Conservation (phyloP, 2,888 invertebrate species). For the Stenolophus ochropezus region DNA sequence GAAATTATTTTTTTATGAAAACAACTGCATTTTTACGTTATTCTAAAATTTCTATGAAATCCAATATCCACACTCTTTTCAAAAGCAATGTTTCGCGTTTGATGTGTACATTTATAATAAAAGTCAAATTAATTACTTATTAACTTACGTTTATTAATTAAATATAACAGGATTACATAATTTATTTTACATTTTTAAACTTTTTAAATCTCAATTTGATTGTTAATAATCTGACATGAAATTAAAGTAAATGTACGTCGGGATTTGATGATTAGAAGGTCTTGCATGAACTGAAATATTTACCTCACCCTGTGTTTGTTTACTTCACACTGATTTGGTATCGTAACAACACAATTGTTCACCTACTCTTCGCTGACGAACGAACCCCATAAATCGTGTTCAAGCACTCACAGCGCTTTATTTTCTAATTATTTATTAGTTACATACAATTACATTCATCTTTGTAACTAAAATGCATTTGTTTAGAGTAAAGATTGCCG, state of each 20-base stretch:
- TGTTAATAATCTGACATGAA: constrained; percentile 43
- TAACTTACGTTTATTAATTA: constrained; percentile 70
- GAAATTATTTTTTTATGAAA: no score
- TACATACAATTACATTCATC: constrained; percentile 25
- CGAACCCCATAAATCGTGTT: constrained; percentile 26
- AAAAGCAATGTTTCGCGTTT: no score
- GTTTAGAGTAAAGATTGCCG: neutral
- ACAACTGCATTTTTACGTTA: no score
- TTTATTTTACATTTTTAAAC: constrained; percentile 57
- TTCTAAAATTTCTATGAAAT: no score
- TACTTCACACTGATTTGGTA: constrained; percentile 46
- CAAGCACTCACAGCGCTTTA: constrained; percentile 18
- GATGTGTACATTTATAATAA: neutral
- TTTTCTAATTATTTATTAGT: constrained; percentile 24
- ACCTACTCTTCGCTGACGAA: constrained; percentile 5
- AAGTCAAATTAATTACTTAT: constrained; percentile 57
- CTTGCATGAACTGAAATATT: constrained; percentile 24
- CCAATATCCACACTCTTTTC: no score
- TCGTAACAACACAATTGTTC: constrained; percentile 36
- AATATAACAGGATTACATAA: constrained; percentile 59
- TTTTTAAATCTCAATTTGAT: constrained; percentile 57
- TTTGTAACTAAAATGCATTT: constrained; percentile 16
- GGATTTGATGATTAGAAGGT: constrained; percentile 26
- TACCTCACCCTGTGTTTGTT: constrained; percentile 29
- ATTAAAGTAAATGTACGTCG: constrained; percentile 42